These are phyloP conservation scores for Hylomyscus alleni DNA, from an alignment of 2,797 vertebrate genomes.

Conservation along the genomic window DNA sequence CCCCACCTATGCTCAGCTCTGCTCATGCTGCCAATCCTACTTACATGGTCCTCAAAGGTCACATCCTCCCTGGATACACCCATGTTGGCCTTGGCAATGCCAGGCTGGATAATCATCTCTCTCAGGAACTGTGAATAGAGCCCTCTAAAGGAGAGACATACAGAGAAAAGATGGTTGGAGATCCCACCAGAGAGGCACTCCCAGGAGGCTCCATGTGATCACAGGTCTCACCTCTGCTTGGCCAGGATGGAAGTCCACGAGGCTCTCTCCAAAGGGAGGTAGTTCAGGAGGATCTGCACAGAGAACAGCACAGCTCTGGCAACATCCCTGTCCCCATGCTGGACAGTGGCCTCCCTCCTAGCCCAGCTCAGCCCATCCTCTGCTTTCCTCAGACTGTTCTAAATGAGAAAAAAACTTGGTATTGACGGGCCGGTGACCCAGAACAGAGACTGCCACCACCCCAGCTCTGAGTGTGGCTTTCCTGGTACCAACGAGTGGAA, in stretches of 20 bases:
- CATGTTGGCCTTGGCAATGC: constrained; percentile 97
- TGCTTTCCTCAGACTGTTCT: constrained; percentile 24
- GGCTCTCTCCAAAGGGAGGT: constrained; percentile 95
- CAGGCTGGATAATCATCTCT: constrained; percentile 99
- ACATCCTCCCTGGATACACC: constrained; percentile 97
- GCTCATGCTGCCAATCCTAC: constrained; percentile 79
- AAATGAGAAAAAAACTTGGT: background rate
- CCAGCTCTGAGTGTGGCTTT: background rate
- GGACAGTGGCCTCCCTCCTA: background rate
- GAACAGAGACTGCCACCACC: background rate
- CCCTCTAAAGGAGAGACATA: constrained; percentile 90
- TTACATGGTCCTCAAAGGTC: constrained; percentile 98
- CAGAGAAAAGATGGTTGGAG: background rate
- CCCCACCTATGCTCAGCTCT: background rate
- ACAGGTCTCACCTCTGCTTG: constrained; percentile 94
- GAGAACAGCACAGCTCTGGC: constrained; percentile 23
- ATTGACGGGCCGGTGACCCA: background rate
- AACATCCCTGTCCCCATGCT: background rate
- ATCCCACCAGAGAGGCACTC: background rate
- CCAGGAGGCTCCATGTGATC: background rate
- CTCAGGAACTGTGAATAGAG: constrained; percentile 96
- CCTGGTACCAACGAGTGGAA: background rate
- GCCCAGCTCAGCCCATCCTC: background rate
- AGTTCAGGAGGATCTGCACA: constrained; percentile 96
- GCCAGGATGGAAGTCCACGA: constrained; percentile 95